phyloP scores from a whole-genome alignment of 1,140 invertebrate genomes.

The Lordiphosa clarofinis region DNA sequence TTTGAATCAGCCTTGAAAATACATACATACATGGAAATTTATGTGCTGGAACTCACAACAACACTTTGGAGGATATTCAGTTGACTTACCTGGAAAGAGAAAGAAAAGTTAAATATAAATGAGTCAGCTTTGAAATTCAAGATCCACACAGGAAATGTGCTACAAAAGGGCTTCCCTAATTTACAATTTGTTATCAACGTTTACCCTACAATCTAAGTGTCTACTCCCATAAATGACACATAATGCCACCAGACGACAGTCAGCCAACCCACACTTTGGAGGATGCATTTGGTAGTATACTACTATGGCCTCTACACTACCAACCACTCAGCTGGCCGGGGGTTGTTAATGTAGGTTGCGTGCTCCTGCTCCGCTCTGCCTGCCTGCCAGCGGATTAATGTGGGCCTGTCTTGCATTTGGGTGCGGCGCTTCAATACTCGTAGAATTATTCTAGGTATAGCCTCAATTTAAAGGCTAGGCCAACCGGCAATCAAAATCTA shows the following conservation, averaged over 20 bases:
- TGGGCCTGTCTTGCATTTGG: conserved; percentile 44
- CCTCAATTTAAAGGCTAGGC: conserved; percentile 35
- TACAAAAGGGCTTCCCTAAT: conserved; percentile 48
- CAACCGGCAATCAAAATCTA: conserved; percentile 40
- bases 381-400: conserved; percentile 36
- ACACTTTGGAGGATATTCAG: conserved; percentile 16
- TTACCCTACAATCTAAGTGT: no score
- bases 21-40: no score
- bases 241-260: conserved; percentile 8
- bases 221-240: not conserved
- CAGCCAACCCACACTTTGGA: conserved; percentile 8
- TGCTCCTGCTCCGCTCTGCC: conserved; percentile 16
- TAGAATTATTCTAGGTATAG: conserved; percentile 23
- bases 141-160: conserved; percentile 35
- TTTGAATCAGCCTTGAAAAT: conserved; percentile 24
- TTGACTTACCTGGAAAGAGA: conserved; percentile 42
- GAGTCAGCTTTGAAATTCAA: conserved; percentile 30
- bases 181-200: conserved; percentile 28
- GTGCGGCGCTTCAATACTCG: conserved; percentile 38
- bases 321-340: conserved; percentile 4
- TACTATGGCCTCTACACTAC: conserved; percentile 43
- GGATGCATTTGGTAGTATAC: conserved; percentile 30
- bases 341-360: conserved; percentile 50
- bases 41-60: conserved; percentile 18
- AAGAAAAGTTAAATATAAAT: conserved; percentile 11